Evolutionary conservation across 2,888 invertebrate genomes (phyloP), one percentile per base, ranked within the genome.

Genomic region (Drosophila atripex): DNA sequence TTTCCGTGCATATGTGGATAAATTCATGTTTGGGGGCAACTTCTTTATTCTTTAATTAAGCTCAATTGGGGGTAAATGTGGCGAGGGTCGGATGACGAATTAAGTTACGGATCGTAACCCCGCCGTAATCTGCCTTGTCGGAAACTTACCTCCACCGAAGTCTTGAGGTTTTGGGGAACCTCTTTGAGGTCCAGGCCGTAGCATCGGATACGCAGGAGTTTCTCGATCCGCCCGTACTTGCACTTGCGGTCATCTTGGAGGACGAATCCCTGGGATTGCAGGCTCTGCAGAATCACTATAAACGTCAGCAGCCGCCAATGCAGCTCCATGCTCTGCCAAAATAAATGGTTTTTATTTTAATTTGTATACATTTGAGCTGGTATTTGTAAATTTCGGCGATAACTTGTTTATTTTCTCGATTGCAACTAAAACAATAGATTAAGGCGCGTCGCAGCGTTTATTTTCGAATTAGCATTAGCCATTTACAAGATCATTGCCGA

Each of bases 101-200:
- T 76, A 76, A 72, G 73, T 75, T 72, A 64, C 64, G 68, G 83
- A 86, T 83, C 80, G 75, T 89, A 86, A 82, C 84, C 75, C 60
- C 47, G 25, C 3, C 47, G 25, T 3, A 38, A 38, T 38, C 38
- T 8, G n/a, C 7, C n/a, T 14, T 5, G 18, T 12, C 28, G 0
- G 39, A 50, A 46, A 77, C 87, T 89, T 82, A 91, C 91, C 90
- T 91, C 92, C 39, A 91, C 89, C 23, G 90, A 90, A 38, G 88
- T 77, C 70, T 89, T 91, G 7, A 91, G 78, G 76, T 83, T 87
- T 64, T 90, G 89, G 16, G 91, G 91, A 73, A 92, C 90, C 72
- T 91, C 91, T 68, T 86, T 90, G 18, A 91, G 75, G 75, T 91
- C 86, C 91, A 92, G 88, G 35, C 89, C 83, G 50, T 78, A 86